Percentiles rank a stretch among this genome's conserved stretches.
Evolutionary conservation across 2,797 vertebrate genomes (phyloP).

Genomic region (Pipistrellus pipistrellus): DNA sequence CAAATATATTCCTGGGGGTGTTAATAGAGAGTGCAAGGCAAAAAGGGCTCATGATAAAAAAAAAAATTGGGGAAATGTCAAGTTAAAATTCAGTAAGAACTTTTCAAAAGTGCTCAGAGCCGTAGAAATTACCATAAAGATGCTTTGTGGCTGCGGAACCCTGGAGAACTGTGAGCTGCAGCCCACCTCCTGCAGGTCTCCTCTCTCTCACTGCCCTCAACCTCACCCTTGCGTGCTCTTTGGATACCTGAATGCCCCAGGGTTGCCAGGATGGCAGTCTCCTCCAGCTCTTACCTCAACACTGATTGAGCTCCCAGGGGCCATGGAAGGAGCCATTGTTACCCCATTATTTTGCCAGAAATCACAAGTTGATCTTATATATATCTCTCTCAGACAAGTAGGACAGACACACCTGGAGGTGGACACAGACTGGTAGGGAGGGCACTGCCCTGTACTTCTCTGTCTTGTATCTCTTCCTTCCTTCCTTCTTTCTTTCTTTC

Average conservation of each 20-base stretch:
- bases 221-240: background rate
- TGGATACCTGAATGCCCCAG: background rate
- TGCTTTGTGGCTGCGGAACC: background rate
- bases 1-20: background rate
- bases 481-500: too few species aligned
- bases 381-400: background rate
- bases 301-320: background rate
- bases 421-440: background rate
- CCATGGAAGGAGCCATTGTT: background rate
- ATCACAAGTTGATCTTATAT: background rate
- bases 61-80: background rate
- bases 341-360: background rate
- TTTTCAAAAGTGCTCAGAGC: background rate
- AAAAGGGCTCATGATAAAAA: background rate
- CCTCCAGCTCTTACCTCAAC: background rate
- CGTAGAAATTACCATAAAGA: background rate
- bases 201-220: background rate
- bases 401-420: background rate
- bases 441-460: background rate
- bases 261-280: background rate
- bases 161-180: background rate
- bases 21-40: background rate
- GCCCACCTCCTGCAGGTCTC: background rate
- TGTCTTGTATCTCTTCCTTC: background rate
- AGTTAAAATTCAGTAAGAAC: constrained; percentile 9